A percentile compares a stretch with the other conserved stretches of the same genome.
These are phyloP conservation scores for Auanema sp. DNA, from an alignment of 2,888 invertebrate genomes.

Conservation along the genomic window DNA sequence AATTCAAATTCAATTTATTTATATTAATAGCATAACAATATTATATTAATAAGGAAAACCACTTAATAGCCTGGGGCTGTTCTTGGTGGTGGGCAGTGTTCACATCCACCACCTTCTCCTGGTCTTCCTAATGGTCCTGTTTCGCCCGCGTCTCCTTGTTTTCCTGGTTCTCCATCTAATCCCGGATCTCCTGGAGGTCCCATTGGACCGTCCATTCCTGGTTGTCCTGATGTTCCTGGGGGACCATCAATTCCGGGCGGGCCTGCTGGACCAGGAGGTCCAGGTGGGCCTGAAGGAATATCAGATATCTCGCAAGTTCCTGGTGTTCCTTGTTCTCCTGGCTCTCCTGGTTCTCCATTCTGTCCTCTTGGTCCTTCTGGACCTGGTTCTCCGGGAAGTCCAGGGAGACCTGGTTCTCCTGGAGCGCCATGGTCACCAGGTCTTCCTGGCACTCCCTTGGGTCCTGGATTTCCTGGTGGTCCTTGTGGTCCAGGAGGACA, in stretches of 20 bases:
- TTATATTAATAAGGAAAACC: too few relatives aligned
- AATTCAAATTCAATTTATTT: background rate
- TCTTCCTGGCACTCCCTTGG: conserved; percentile 38
- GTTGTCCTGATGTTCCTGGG: conserved; percentile 39
- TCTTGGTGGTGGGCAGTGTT: conserved; percentile 41
- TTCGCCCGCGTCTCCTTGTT: conserved; percentile 37
- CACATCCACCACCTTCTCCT: conserved; percentile 43
- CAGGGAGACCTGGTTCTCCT: conserved; percentile 46
- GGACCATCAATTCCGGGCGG: conserved; percentile 38
- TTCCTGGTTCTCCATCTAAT: conserved; percentile 38
- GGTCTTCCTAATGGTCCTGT: conserved; percentile 38
- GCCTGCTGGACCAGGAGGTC: conserved; percentile 44
- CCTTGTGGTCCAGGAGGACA: conserved; percentile 53
- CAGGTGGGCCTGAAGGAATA: conserved; percentile 38
- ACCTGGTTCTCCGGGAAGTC: conserved; percentile 45
- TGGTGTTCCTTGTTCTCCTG: conserved; percentile 18
- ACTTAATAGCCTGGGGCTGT: conserved; percentile 41
- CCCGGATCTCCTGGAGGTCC: conserved; percentile 38
- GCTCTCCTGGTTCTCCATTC: conserved; percentile 35
- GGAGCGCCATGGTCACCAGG: conserved; percentile 46
- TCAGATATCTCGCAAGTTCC: conserved; percentile 23
- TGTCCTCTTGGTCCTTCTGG: conserved; percentile 44
- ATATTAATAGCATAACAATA: too few relatives aligned
- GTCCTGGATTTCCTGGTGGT: conserved; percentile 42
- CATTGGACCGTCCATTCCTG: conserved; percentile 42